A percentile compares a stretch with the other conserved stretches of the same genome.
These are phyloP conservation scores for Opisthograptis luteolata DNA, from an alignment of 2,888 invertebrate species.

Conservation along the genomic window DNA sequence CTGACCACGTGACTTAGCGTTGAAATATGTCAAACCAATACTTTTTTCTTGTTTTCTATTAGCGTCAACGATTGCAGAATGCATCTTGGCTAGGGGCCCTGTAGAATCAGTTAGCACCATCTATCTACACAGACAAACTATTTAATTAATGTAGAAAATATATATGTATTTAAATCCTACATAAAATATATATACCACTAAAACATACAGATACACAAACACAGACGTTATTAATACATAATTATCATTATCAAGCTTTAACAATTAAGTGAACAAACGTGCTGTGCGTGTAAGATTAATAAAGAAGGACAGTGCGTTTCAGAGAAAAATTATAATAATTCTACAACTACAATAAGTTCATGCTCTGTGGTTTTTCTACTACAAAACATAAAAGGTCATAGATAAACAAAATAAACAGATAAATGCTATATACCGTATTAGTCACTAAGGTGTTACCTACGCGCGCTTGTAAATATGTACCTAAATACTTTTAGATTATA, in stretches of 20 bases:
- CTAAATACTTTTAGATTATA: too few species aligned
- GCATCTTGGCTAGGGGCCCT: too few species aligned
- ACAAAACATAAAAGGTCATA: constrained; percentile 13
- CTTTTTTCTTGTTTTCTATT: too few species aligned
- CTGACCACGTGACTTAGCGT: too few species aligned
- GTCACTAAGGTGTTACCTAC: constrained; percentile 8
- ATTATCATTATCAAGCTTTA: constrained; percentile 32
- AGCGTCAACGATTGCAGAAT: too few species aligned
- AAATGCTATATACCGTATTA: constrained; percentile 6
- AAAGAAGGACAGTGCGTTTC: constrained; percentile 27
- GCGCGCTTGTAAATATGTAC: neutral
- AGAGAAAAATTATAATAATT: constrained; percentile 14
- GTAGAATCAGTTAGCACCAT: neutral
- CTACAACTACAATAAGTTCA: constrained; percentile 25
- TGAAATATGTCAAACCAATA: too few species aligned
- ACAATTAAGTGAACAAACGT: constrained; percentile 40
- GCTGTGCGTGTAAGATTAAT: constrained; percentile 47
- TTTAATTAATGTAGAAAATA: neutral
- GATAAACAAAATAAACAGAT: constrained; percentile 22
- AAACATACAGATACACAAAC: constrained; percentile 13
- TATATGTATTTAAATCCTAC: neutral
- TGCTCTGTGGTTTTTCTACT: constrained; percentile 37
- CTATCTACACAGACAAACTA: neutral
- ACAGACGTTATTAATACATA: constrained; percentile 20
- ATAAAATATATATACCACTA: constrained; percentile 17